Evolutionary conservation across 2,888 invertebrate species (phyloP), one percentile per base, ranked within the genome.

Genomic region (Penaeus monodon): DNA sequence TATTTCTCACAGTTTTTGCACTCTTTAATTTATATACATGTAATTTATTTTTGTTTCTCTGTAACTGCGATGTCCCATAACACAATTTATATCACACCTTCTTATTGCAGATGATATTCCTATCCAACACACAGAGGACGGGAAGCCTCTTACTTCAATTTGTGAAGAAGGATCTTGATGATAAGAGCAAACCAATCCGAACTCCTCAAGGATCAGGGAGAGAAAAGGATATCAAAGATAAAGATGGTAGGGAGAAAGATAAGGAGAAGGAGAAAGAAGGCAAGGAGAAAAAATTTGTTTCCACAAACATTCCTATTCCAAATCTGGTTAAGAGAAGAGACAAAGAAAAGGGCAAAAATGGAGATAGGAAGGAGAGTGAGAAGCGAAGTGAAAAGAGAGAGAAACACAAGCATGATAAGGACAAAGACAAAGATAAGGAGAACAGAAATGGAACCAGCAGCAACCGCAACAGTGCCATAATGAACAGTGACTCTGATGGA

Each of bases 181-280:
- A 79, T 65, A 79, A 79, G n/a, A 83, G 57, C 63, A 88, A 85
- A 65, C 86, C 88, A 17, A 88, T 88, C 66, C 82, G 86, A 73
- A 88, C 88, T 44, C 88, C 88, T 29, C 88, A 88, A 64, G 88
- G 88, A 29, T 88, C 88, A 49, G 83, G 88, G 49, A 81, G 88
- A 65, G 88, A 88, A n/a, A 87, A 82, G 78, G 86, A 79, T 8
- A 64, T 57, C 38, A 84, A 77, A 64, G 85, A 85, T 12, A 88
- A 82, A 38, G 86, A 86, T 27, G 82, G 86, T 10, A 81, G 66
- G 38, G 77, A 77, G 10, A 77, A 77, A 27, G 64, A 64, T n/a
- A 44, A 64, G 33, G 84, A 84, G 29, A 82, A 70, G 29, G 84
- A 66, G 63, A 84, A 84, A 64, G 80, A 85, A 20, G 65, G 81